Evolutionary conservation across 1,140 invertebrate genomes (phyloP).

Genomic region (Sogatella furcifera): DNA sequence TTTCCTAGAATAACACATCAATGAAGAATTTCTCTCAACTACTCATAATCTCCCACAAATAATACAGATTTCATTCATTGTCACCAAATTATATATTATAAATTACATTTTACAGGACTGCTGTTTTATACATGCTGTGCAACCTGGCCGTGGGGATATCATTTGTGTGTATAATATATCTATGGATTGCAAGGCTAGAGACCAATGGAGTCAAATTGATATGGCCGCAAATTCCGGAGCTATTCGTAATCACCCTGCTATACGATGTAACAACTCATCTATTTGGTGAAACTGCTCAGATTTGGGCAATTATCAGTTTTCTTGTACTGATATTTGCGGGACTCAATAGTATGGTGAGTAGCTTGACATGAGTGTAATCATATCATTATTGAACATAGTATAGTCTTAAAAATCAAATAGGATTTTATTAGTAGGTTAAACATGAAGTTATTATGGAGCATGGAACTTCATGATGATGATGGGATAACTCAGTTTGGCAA

Average conservation of each 20-base stretch:
- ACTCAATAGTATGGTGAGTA: conserved; percentile 38
- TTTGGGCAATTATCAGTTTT: conserved; percentile 35
- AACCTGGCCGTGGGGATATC: conserved; percentile 35
- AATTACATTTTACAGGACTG: conserved; percentile 25
- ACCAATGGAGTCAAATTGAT: conserved; percentile 2
- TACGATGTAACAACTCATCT: conserved; percentile 33
- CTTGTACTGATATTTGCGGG: conserved; percentile 34
- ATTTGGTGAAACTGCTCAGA: conserved; percentile 25
- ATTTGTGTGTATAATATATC: conserved; percentile 32
- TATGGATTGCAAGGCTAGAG: conserved; percentile 28
- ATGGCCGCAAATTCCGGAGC: conserved; percentile 27
- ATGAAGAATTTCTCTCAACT: too few relatives aligned
- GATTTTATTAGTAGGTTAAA: too few relatives aligned
- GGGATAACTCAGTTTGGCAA: too few relatives aligned
- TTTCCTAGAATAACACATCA: too few relatives aligned
- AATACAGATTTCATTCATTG: too few relatives aligned
- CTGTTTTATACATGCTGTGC: conserved; percentile 33
- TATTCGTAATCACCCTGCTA: conserved; percentile 34
- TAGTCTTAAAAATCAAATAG: too few relatives aligned
- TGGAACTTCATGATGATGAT: too few relatives aligned
- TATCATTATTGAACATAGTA: too few relatives aligned
- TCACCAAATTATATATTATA: too few relatives aligned
- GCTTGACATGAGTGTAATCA: too few relatives aligned
- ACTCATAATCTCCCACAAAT: too few relatives aligned
- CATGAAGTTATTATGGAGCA: too few relatives aligned